A percentile compares a stretch with the other conserved stretches of the same genome.
Conservation (phyloP, 2,888 invertebrate genomes). For the Callyntrura guangdongensis region DNA sequence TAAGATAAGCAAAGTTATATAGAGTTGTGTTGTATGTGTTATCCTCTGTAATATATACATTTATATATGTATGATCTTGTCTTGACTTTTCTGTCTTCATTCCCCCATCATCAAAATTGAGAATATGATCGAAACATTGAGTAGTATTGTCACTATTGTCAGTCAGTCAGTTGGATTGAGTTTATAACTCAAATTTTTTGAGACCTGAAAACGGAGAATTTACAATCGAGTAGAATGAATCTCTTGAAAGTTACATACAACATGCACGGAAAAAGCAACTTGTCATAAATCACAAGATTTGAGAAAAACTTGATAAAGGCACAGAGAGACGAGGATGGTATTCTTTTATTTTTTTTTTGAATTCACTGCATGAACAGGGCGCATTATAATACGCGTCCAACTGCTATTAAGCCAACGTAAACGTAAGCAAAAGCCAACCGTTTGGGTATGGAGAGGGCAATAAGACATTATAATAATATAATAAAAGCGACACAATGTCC, state of each 20-base stretch:
- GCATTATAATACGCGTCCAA: constrained; percentile 58
- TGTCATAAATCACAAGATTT: constrained; percentile 78
- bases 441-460: constrained; percentile 46
- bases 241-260: constrained; percentile 35
- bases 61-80: neutral
- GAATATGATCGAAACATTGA: constrained; percentile 24
- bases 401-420: constrained; percentile 66
- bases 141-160: neutral
- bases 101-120: constrained; percentile 26
- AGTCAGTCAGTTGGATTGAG: constrained; percentile 47
- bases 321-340: constrained; percentile 3
- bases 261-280: constrained; percentile 45
- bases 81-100: neutral
- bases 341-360: constrained; percentile 38
- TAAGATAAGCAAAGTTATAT: no score
- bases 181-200: constrained; percentile 57
- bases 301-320: constrained; percentile 55
- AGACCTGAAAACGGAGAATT: constrained; percentile 41
- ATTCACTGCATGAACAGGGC: constrained; percentile 12
- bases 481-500: constrained; percentile 63
- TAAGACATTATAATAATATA: constrained; percentile 47
- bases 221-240: constrained; percentile 57
- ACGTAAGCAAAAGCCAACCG: constrained; percentile 47
- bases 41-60: neutral
- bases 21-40: no score